A percentile compares a stretch with the other conserved stretches of the same genome.
Conservation (phyloP, 2,113 vertebrate genomes). For the Pimephales promelas region DNA sequence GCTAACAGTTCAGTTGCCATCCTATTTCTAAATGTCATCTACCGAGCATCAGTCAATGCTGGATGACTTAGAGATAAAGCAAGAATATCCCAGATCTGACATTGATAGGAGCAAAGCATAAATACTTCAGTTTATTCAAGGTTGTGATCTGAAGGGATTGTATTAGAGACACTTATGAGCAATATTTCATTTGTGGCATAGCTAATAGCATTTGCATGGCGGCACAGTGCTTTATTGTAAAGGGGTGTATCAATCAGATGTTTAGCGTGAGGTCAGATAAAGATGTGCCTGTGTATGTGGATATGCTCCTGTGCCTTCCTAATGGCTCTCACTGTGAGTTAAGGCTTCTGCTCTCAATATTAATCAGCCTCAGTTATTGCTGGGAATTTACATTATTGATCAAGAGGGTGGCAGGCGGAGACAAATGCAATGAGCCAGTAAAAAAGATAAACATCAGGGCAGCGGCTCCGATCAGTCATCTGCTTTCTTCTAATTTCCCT, state of each 20-base stretch:
- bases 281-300: constrained; percentile 31
- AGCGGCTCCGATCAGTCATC: constrained; percentile 32
- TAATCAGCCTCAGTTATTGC: constrained; percentile 51
- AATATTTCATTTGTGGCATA: constrained; percentile 30
- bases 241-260: constrained; percentile 38
- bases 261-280: constrained; percentile 36
- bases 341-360: constrained; percentile 41
- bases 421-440: constrained; percentile 39
- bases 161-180: constrained; percentile 39
- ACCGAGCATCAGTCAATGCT: neutral
- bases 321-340: constrained; percentile 33
- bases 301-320: constrained; percentile 37
- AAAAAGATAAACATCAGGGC: constrained; percentile 44
- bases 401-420: constrained; percentile 36
- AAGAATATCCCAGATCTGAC: neutral
- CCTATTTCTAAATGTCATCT: neutral
- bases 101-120: neutral
- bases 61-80: neutral
- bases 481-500: constrained; percentile 6
- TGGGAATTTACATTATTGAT: constrained; percentile 53
- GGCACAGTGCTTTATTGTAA: constrained; percentile 22
- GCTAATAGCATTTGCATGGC: constrained; percentile 10
- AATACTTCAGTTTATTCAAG: constrained; percentile 3
- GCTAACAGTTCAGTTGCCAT: neutral
- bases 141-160: constrained; percentile 30